phyloP scores from a whole-genome alignment of 2,113 vertebrate species.

The Halcyon malimbica region DNA sequence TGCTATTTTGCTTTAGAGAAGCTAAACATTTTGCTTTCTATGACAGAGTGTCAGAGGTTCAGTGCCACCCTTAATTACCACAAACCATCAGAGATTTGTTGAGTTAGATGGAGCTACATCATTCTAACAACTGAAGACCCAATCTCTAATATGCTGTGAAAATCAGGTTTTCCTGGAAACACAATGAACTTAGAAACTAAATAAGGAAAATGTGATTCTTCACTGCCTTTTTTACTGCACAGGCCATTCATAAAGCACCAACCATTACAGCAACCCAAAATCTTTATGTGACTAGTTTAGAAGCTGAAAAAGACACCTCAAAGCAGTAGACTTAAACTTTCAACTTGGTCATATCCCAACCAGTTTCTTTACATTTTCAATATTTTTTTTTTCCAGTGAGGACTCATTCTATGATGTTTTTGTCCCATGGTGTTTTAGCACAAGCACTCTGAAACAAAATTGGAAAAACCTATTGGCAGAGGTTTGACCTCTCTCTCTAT shows the following conservation, averaged over 20 bases:
- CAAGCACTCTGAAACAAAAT: not conserved
- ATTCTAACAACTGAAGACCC: not conserved
- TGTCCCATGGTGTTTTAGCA: not conserved
- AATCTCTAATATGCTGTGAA: not conserved
- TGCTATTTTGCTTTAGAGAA: not conserved
- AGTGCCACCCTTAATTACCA: not conserved
- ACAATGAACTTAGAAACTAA: not conserved
- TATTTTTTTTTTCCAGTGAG: not conserved
- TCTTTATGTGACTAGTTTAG: not conserved
- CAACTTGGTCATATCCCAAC: not conserved
- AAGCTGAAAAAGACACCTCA: not conserved
- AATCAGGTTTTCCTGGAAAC: not conserved
- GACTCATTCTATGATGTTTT: rapidly evolving
- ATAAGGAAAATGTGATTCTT: not conserved
- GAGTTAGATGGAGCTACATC: not conserved
- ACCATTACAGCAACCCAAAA: not conserved
- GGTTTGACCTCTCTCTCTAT: not conserved
- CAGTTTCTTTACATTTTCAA: not conserved
- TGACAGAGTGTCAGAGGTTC: not conserved
- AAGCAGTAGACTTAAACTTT: not conserved
- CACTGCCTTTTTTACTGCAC: not conserved
- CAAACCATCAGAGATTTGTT: not conserved
- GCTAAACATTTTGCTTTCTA: not conserved
- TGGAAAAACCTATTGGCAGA: rapidly evolving
- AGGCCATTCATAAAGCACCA: rapidly evolving